Conservation (phyloP, 2,888 invertebrate species). For the Serripes groenlandicus region DNA sequence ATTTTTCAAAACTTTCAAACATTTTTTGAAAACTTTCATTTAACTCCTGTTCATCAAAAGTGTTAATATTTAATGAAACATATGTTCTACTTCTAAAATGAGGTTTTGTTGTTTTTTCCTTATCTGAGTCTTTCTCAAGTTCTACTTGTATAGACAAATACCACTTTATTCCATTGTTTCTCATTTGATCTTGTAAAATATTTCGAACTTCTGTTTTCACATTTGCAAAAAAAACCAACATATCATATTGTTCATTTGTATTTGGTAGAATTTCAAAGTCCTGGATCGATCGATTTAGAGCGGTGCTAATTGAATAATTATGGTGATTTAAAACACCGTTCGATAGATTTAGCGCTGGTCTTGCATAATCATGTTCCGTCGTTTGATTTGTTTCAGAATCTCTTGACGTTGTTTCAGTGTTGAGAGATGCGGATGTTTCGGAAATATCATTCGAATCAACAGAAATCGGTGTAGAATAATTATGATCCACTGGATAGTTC, state of each 20-base stretch:
- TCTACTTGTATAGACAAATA: constrained; percentile 53
- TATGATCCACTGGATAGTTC: too few species aligned
- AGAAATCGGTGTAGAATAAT: too few species aligned
- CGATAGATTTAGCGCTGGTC: too few species aligned
- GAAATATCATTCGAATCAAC: too few species aligned
- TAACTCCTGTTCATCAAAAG: constrained; percentile 34
- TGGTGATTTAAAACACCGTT: constrained; percentile 12
- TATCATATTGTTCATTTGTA: constrained; percentile 37
- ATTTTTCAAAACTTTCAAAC: constrained; percentile 59
- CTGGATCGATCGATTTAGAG: neutral
- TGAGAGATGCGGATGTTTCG: too few species aligned
- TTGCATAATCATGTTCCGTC: too few species aligned
- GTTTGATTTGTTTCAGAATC: too few species aligned
- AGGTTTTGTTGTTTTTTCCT: constrained; percentile 16
- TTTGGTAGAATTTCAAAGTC: neutral
- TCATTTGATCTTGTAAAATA: constrained; percentile 28
- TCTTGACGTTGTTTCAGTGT: too few species aligned
- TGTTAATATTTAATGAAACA: constrained; percentile 20
- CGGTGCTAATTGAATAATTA: neutral
- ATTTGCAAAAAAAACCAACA: constrained; percentile 51
- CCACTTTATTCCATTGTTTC: constrained; percentile 50
- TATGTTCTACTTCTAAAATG: constrained; percentile 35
- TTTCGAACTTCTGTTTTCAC: constrained; percentile 5
- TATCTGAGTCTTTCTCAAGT: constrained; percentile 36
- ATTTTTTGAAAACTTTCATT: constrained; percentile 62